phyloP scores from a whole-genome alignment of 2,113 vertebrate species.

The Hippocampus mohnikei region DNA sequence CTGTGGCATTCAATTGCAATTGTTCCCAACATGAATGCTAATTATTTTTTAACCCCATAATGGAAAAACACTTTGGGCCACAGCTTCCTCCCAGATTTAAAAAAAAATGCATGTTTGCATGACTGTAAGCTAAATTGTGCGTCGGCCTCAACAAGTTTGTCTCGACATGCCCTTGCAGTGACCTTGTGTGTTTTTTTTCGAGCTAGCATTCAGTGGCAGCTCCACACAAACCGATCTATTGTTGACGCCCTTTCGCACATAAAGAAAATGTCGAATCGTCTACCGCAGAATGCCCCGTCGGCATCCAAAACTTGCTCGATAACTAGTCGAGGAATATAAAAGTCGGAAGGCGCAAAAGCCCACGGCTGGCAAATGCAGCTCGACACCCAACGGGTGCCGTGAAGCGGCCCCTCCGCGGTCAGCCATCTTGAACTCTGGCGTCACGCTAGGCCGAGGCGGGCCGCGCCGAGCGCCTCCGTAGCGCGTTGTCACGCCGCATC shows the following conservation, averaged over 20 bases:
- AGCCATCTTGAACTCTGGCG: slow-evolving; percentile 53
- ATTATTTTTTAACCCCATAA: slow-evolving; percentile 12
- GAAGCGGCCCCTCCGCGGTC: slow-evolving; percentile 29
- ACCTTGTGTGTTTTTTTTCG: too few relatives aligned
- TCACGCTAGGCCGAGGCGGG: slow-evolving; percentile 37
- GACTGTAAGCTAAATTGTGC: too few relatives aligned
- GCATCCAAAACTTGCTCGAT: background rate
- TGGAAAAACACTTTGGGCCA: accelerated
- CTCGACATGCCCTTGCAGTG: too few relatives aligned
- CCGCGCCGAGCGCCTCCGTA: slow-evolving; percentile 40
- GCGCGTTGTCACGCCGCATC: slow-evolving; percentile 60
- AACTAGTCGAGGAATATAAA: background rate
- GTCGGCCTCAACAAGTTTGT: too few relatives aligned
- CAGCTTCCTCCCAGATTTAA: too few relatives aligned
- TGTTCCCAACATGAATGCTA: background rate
- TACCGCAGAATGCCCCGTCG: background rate
- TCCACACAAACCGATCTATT: too few relatives aligned
- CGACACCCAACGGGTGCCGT: slow-evolving; percentile 32
- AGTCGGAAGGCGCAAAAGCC: background rate
- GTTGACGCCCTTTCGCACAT: too few relatives aligned
- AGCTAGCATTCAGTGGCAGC: too few relatives aligned
- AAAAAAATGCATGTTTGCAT: slow-evolving; percentile 6
- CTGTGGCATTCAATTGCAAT: background rate
- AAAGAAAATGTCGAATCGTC: background rate
- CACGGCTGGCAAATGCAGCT: slow-evolving; percentile 20